phyloP scores from a whole-genome alignment of 1,140 invertebrate genomes.

The Radopholus similis region DNA sequence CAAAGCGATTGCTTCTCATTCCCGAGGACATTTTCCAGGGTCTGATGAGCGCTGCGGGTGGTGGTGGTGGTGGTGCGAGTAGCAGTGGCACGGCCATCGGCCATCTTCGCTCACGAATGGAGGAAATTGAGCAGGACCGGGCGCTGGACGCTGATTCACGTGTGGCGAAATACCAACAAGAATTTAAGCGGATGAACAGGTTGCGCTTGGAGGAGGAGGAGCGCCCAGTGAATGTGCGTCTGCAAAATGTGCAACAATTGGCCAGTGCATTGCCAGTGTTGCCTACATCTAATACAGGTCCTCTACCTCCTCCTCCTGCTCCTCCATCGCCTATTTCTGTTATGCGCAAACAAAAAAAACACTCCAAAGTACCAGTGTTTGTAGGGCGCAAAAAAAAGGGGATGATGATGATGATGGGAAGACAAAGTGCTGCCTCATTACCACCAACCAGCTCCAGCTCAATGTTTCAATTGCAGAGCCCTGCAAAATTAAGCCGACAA shows the following conservation, averaged over 20 bases:
- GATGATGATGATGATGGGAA: background rate
- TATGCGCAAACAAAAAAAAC: too few relatives aligned
- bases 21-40: slow-evolving; percentile 15
- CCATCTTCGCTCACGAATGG: background rate
- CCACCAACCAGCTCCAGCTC: background rate
- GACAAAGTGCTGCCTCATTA: too few relatives aligned
- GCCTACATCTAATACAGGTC: background rate
- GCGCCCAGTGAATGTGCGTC: background rate
- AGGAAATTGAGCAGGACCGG: background rate
- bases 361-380: background rate
- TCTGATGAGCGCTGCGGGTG: background rate
- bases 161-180: background rate
- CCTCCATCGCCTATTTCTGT: too few relatives aligned
- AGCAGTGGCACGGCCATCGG: background rate
- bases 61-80: background rate
- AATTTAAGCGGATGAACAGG: slow-evolving; percentile 7
- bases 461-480: too few relatives aligned
- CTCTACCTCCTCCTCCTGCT: background rate
- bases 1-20: slow-evolving; percentile 19
- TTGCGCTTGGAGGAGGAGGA: background rate
- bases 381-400: background rate
- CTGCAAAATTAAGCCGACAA: too few relatives aligned
- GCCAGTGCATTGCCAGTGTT: background rate
- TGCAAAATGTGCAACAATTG: background rate
- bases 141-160: background rate